Percentiles rank a stretch among this genome's conserved stretches.
phyloP scores from a whole-genome alignment of 1,140 invertebrate genomes.

The Popillia japonica region DNA sequence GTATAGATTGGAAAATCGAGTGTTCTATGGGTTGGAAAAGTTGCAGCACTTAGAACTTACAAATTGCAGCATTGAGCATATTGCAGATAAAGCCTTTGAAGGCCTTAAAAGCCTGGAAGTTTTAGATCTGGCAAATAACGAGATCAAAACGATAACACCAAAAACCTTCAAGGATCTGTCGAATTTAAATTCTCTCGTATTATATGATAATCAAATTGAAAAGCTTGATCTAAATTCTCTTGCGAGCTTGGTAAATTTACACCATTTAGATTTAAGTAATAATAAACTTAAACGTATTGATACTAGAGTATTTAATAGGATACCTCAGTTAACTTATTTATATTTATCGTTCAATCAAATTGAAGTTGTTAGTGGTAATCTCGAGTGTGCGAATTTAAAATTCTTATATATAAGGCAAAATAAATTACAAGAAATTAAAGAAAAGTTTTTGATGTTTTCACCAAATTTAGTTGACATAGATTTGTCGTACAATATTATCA shows the following conservation, averaged over 20 bases:
- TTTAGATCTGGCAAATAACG: conserved; percentile 30
- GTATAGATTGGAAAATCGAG: conserved; percentile 29
- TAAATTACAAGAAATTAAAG: conserved; percentile 38
- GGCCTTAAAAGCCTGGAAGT: conserved; percentile 20
- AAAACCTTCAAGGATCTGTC: conserved; percentile 34
- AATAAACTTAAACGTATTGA: conserved; percentile 42
- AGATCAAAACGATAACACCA: conserved; percentile 37
- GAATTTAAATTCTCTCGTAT: conserved; percentile 41
- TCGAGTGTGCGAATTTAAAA: conserved; percentile 37
- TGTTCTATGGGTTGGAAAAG: conserved; percentile 38
- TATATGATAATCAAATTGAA: conserved; percentile 45
- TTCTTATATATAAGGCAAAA: conserved; percentile 45
- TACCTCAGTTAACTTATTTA: conserved; percentile 42
- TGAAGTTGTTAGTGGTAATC: conserved; percentile 35
- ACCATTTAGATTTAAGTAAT: conserved; percentile 40
- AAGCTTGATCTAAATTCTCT: conserved; percentile 38
- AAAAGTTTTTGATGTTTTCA: conserved; percentile 38
- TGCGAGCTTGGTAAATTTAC: conserved; percentile 35
- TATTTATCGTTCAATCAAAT: conserved; percentile 44
- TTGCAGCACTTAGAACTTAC: conserved; percentile 40
- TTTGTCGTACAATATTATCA: conserved; percentile 42
- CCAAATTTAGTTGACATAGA: conserved; percentile 39
- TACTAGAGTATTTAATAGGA: conserved; percentile 41
- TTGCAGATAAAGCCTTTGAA: conserved; percentile 40
- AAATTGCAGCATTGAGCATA: conserved; percentile 42